These are phyloP conservation scores for Butastur rufipennis DNA, from an alignment of 2,113 vertebrate genomes.

Conservation along the genomic window DNA sequence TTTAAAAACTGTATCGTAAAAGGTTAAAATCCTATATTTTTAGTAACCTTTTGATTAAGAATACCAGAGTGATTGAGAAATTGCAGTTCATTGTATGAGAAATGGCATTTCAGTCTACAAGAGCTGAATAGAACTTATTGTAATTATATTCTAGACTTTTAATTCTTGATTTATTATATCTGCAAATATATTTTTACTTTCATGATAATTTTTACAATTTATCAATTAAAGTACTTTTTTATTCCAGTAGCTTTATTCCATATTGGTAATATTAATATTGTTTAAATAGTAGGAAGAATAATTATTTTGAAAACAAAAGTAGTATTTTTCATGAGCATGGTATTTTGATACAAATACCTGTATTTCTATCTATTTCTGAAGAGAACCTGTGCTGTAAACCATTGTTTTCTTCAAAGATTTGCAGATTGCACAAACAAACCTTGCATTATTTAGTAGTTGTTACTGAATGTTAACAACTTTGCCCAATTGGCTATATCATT, in stretches of 20 bases:
- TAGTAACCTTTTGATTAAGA: conserved; percentile 1
- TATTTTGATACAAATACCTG: not conserved
- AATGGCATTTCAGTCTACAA: not conserved
- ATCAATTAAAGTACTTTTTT: not conserved
- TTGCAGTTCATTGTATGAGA: not conserved
- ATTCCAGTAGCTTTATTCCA: not conserved
- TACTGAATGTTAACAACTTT: not conserved
- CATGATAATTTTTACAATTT: not conserved
- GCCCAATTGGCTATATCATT: not conserved
- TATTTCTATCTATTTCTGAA: not conserved
- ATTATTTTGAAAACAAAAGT: not conserved
- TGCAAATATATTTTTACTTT: not conserved
- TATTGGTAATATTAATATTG: not conserved
- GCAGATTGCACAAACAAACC: not conserved
- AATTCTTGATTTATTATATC: not conserved
- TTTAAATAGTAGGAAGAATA: not conserved
- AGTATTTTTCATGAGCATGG: not conserved
- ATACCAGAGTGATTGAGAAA: not conserved
- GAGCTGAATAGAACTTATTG: not conserved
- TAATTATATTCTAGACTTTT: not conserved
- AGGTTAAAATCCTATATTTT: not conserved
- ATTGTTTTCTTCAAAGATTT: not conserved
- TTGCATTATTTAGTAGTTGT: not conserved
- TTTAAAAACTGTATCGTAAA: not conserved
- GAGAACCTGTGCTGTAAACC: not conserved